Evolutionary conservation across 2,888 invertebrate species (phyloP), one percentile per base, ranked within the genome.

Genomic region (Neocrepidodera transversa): DNA sequence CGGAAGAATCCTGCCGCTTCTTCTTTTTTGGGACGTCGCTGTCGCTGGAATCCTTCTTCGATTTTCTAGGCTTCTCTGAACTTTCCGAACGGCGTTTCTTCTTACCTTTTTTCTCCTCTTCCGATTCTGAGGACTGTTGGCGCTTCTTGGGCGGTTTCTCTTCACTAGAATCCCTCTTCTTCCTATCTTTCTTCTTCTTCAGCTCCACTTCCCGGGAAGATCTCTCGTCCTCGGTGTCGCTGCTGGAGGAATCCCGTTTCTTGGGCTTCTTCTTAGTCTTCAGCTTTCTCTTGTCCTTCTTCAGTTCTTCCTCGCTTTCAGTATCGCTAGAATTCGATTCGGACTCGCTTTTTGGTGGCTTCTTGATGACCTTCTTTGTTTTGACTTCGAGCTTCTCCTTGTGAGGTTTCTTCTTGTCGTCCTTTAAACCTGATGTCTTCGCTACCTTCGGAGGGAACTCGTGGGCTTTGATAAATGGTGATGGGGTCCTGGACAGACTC

Each of bases 401-500:
- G 18, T 67, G 69, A 82, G 61, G 23, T 79, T 74, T 84, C 81
- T 76, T 83, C 81, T 62, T 82, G 72, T 64, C 83, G 75, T 60
- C 79, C 76, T 70, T 84, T 77, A 68, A 54, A 14, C 58, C 65
- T 8, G 62, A 63, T 23, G 67, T 56, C 50, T 66, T 65, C 13
- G 71, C 82, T 71, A 70, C 81, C 82, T 76, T 85, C 79, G 71
- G 76, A 11, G 79, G 86, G 45, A 85, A 83, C 76, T 86, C 87
- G 65, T 85, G 83, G 67, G 85, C 85, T 70, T 89, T 89, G 62
- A 92, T 87, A 79, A 93, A 92, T 38, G 93, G 92, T 11, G 93
- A 92, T 10, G 93, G 92, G 0, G 92, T 93, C 64, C 92, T 85
- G n/a, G 93, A 93, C 38, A 92, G 82, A 73, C 92, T 92, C 76